A percentile compares a stretch with the other conserved stretches of the same genome.
Conservation (phyloP, 2,113 vertebrate species). For the Heterotilapia buettikoferi region DNA sequence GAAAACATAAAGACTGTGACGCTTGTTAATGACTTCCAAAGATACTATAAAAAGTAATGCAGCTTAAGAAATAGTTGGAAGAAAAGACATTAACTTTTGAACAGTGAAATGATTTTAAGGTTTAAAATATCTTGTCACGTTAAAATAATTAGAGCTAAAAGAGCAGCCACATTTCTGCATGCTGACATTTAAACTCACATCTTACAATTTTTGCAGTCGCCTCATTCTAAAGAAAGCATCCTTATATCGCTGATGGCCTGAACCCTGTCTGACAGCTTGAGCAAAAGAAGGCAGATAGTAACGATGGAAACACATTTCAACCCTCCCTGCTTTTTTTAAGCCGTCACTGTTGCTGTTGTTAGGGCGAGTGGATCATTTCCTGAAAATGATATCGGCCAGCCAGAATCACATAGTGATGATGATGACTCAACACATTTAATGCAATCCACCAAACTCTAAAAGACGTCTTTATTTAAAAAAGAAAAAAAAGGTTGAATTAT, state of each 20-base stretch:
- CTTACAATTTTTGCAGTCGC: neutral
- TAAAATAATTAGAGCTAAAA: neutral
- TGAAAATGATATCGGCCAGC: neutral
- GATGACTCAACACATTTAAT: neutral
- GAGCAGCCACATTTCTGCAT: neutral
- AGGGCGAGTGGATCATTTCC: neutral
- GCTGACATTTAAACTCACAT: neutral
- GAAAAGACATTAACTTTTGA: neutral
- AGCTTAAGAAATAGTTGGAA: neutral
- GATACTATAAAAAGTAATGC: neutral
- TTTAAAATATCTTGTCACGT: neutral
- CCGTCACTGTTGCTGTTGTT: neutral
- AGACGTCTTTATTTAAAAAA: neutral
- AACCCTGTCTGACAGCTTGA: neutral
- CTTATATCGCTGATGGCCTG: neutral
- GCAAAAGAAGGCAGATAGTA: neutral
- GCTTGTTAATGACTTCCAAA: neutral
- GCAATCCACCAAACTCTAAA: neutral
- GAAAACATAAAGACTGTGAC: neutral
- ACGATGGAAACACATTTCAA: neutral
- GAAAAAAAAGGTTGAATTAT: neutral
- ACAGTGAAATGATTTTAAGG: neutral
- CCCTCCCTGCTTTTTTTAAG: too few species aligned
- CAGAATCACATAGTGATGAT: neutral
- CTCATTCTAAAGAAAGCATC: neutral